Base-by-base conservation (phyloP, 1,140 invertebrate genomes). In the Augochlora pura region DNA sequence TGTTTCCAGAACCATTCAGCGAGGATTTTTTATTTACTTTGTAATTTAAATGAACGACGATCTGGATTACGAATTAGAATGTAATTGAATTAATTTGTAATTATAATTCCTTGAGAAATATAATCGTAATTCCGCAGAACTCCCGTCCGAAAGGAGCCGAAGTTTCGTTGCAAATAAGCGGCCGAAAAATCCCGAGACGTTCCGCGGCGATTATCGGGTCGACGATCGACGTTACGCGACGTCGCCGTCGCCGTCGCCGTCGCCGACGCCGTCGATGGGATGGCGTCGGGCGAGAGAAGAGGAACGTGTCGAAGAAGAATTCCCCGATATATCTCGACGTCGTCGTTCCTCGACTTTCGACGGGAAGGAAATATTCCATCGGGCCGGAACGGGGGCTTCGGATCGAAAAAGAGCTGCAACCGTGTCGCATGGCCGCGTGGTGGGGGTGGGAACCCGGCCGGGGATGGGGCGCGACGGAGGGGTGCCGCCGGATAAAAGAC, bases 401-500 rank as follows among this genome's bases (percentile, higher is more conserved):
- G 84, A 81, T 78, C 76, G 82, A 66, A 69, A 80, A 84, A 88
- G 73, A 73, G 72, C 76, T 69, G 79, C 39, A 75, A 72, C 39
- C 57, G 57, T 81, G 76, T 73, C 59, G 42, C 42, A 14, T 2
- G 27, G 59, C 72, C 10, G 42, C 42, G 2, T 46, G 77, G 80
- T 62, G 76, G 63, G 67, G 67, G 70, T 75, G 81, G 79, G 64
- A 75, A 38, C 77, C 64, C 66, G 46, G 74, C 18, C 7, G 54
- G 21, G 2, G 18, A 6, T 6, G 18, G 54, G 7, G 60, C 3
- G 63, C 32, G 32, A 4, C 32, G 32, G 4, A 39, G 32, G 18
- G 23, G 42, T 46, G n/a, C 6, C 83, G 67, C 21, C 80, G 85
- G 80, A 86, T 87, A 81, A 89, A 90, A 89, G 89, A 88, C 87